Evolutionary conservation across 2,797 vertebrate species (phyloP), one percentile per base, ranked within the genome.

Genomic region (Pelobates cultripes): DNA sequence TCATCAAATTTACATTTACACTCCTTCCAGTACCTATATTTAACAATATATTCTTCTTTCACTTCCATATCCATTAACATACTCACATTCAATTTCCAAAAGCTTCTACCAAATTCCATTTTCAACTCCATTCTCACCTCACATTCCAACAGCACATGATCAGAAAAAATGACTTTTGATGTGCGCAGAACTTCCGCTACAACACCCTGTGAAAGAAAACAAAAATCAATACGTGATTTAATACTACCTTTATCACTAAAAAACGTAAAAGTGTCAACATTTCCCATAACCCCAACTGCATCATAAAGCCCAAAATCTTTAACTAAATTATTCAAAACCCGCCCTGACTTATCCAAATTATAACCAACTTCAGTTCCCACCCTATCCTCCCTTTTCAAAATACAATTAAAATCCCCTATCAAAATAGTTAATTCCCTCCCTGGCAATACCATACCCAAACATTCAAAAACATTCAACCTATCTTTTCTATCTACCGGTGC

Each of bases 241-340:
- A 77, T 40, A 8, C 12, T 51, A 1, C 75, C 75, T 2, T 47
- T 77, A 2, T 77, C 64, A 41, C 42, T 47, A 67, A 17, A 68
- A 43, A 17, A 77, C 14, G 75, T 55, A 42, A 41, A 41, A 3
- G 3, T 2, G 4, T 1, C 2, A 3, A 10, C 2, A 28, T 72
- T 55, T 9, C 17, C 4, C 43, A 42, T 60, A 9, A 12, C 0
- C 13, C 42, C 43, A 3, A 14, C 10, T 0, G 47, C 75, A 55
- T 77, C 75, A 12, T 7, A 10, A 3, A 77, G 55, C 8, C 42
- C 13, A 68, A 68, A 68, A n/a, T n/a, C n/a, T n/a, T n/a, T n/a
- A n/a, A n/a, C n/a, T n/a, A n/a, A n/a, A n/a, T n/a, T n/a, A n/a
- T 41, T 67, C 53, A 7, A 8, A n/a, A 14, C 12, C 7, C 55